A percentile compares a stretch with the other conserved stretches of the same genome.
Evolutionary conservation across 1,140 invertebrate species (phyloP).

Genomic region (Diorhabda carinulata): DNA sequence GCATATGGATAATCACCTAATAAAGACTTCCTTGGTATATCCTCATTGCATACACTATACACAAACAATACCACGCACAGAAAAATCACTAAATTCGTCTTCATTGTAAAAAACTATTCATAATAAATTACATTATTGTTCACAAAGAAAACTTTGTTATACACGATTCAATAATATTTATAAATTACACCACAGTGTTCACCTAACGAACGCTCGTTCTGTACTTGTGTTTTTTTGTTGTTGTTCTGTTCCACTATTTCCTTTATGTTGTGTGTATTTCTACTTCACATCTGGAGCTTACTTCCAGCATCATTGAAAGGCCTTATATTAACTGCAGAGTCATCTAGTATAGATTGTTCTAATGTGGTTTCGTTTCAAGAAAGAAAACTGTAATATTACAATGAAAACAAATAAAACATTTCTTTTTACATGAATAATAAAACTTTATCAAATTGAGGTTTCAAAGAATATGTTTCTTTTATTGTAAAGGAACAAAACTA

Average conservation of each 20-base stretch:
- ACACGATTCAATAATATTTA: background rate
- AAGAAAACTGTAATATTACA: too few species aligned
- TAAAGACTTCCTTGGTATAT: constrained; percentile 5
- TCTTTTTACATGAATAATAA: too few species aligned
- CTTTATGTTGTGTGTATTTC: background rate
- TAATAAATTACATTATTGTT: constrained; percentile 12
- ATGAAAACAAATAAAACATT: too few species aligned
- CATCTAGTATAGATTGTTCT: too few species aligned
- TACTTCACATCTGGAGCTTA: background rate
- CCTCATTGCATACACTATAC: constrained; percentile 16
- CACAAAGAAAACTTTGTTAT: background rate
- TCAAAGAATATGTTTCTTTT: too few species aligned
- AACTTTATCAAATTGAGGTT: too few species aligned
- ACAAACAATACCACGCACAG: constrained; percentile 10
- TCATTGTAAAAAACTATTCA: constrained; percentile 11
- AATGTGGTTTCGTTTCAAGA: too few species aligned
- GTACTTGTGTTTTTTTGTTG: background rate
- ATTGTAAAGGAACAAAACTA: too few species aligned
- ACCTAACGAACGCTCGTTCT: background rate
- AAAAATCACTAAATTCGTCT: constrained; percentile 12
- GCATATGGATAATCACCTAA: constrained; percentile 11
- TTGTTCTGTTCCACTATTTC: background rate
- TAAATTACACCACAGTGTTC: background rate
- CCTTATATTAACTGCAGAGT: too few species aligned
- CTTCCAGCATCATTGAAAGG: background rate